Evolutionary conservation across 2,888 invertebrate genomes (phyloP).

Genomic region (Eupithecia pulchellata): DNA sequence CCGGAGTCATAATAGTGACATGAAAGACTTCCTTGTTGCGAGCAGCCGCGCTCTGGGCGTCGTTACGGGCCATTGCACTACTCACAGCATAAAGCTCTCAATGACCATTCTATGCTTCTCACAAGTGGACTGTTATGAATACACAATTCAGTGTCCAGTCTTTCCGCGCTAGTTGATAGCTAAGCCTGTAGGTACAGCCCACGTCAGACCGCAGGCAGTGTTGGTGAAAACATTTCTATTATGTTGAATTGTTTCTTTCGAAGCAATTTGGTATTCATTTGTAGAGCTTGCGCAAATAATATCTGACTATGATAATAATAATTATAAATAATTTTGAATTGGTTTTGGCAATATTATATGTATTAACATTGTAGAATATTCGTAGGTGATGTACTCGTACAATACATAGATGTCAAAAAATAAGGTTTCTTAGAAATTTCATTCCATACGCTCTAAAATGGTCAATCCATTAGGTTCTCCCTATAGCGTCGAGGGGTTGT

Average conservation of each 20-base stretch:
- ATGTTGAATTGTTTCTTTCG: neutral
- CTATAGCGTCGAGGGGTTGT: slow-evolving; percentile 36
- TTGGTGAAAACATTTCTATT: neutral
- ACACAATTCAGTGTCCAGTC: neutral
- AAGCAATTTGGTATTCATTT: neutral
- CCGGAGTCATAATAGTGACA: slow-evolving; percentile 47
- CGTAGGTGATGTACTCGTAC: neutral
- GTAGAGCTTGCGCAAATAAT: too few relatives aligned
- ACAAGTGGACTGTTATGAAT: slow-evolving; percentile 1
- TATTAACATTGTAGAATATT: neutral
- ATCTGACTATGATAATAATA: too few relatives aligned
- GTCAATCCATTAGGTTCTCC: slow-evolving; percentile 39
- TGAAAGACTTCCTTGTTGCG: slow-evolving; percentile 52
- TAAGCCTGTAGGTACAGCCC: neutral
- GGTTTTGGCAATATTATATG: slow-evolving; percentile 3
- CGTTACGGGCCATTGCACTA: slow-evolving; percentile 44
- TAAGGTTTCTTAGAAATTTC: slow-evolving; percentile 28
- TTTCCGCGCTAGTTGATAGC: neutral
- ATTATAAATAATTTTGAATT: neutral
- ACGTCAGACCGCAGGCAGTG: neutral
- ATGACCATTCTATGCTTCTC: slow-evolving; percentile 37
- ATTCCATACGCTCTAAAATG: slow-evolving; percentile 28
- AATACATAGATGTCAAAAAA: neutral
- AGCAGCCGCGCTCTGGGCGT: slow-evolving; percentile 45
- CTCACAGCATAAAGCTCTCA: slow-evolving; percentile 52